These are phyloP conservation scores for Drosophila meridiana DNA, from an alignment of 2,888 invertebrate genomes.

Conservation along the genomic window DNA sequence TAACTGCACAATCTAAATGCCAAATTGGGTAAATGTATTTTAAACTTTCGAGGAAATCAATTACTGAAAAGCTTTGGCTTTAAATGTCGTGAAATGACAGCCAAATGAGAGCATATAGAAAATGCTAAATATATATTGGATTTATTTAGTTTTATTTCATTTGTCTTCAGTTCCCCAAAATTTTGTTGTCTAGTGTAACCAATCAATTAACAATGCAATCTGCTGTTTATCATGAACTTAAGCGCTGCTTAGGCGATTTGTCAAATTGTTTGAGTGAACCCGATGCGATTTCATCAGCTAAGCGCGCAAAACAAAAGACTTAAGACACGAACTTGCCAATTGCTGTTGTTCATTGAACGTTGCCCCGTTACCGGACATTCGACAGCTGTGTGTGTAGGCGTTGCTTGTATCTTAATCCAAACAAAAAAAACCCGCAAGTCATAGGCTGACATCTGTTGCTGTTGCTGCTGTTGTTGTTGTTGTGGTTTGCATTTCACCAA, in stretches of 20 bases:
- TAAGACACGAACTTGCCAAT: slow-evolving; percentile 60
- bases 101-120: neutral
- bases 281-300: slow-evolving; percentile 21
- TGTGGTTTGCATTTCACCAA: slow-evolving; percentile 31
- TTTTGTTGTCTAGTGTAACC: slow-evolving; percentile 3
- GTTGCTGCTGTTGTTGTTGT: slow-evolving; percentile 1
- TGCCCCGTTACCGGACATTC: slow-evolving; percentile 1
- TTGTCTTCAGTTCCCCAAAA: neutral
- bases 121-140: neutral
- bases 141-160: neutral
- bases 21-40: neutral
- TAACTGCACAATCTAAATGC: neutral
- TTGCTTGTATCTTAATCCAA: slow-evolving; percentile 19
- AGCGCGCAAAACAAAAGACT: slow-evolving; percentile 63
- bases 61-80: neutral
- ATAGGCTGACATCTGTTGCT: slow-evolving; percentile 26
- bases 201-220: slow-evolving; percentile 17
- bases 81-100: neutral
- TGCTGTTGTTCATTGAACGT: slow-evolving; percentile 13
- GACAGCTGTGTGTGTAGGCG: slow-evolving; percentile 15
- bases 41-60: neutral
- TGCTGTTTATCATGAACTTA: slow-evolving; percentile 5
- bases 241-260: neutral
- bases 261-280: slow-evolving; percentile 20
- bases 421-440: slow-evolving; percentile 49